Evolutionary conservation across 1,140 invertebrate species (phyloP).

Genomic region (Chrysopa pallens): DNA sequence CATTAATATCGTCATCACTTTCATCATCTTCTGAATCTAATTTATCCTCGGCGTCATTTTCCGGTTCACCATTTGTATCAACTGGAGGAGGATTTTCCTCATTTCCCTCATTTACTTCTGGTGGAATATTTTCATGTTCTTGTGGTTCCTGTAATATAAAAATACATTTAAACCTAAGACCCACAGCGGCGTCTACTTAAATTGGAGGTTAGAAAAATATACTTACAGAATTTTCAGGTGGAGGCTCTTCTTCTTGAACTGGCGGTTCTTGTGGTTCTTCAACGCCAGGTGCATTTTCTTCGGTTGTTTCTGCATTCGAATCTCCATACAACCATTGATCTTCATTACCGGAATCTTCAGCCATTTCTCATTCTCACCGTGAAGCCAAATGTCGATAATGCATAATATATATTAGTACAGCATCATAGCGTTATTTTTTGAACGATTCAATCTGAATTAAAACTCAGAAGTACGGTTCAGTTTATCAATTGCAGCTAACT

Average conservation of each 20-base stretch:
- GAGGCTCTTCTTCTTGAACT: constrained; percentile 2
- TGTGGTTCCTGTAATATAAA: constrained; percentile 14
- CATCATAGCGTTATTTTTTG: too few species aligned
- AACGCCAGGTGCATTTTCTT: constrained; percentile 14
- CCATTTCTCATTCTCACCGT: constrained; percentile 27
- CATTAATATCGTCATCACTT: constrained; percentile 67
- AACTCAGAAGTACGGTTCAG: too few species aligned
- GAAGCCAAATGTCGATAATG: background rate
- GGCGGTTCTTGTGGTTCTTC: constrained; percentile 9
- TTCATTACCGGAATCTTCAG: constrained; percentile 35
- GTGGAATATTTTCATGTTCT: constrained; percentile 22
- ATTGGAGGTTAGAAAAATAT: constrained; percentile 4
- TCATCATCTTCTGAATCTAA: constrained; percentile 41
- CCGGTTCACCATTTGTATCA: constrained; percentile 31
- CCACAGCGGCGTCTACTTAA: background rate
- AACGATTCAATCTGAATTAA: too few species aligned
- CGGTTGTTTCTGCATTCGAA: constrained; percentile 15
- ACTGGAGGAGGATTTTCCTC: constrained; percentile 24
- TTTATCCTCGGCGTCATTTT: constrained; percentile 32
- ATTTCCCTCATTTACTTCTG: constrained; percentile 22
- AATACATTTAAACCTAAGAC: constrained; percentile 8
- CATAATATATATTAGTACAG: too few species aligned
- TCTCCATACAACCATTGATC: constrained; percentile 48
- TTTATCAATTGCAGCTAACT: too few species aligned
- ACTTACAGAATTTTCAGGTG: constrained; percentile 6